Conservation (phyloP, 2,888 invertebrate genomes). For the Glaucopsyche alexis region DNA sequence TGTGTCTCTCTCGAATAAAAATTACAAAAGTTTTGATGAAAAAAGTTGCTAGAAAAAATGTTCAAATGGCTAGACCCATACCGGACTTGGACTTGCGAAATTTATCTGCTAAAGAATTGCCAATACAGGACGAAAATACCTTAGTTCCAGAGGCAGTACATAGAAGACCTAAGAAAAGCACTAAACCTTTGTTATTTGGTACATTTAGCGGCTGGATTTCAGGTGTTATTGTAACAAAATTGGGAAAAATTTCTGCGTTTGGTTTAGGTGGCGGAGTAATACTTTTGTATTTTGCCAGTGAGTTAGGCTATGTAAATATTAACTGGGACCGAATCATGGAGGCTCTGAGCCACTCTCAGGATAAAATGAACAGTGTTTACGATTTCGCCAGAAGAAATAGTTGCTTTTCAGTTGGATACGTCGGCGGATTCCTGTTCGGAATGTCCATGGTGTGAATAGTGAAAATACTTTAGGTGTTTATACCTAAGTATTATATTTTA, state of each 20-base stretch:
- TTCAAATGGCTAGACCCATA: slow-evolving; percentile 61
- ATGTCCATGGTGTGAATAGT: slow-evolving; percentile 80
- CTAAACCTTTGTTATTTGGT: slow-evolving; percentile 57
- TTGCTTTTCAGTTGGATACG: slow-evolving; percentile 87
- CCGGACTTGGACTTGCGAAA: slow-evolving; percentile 49
- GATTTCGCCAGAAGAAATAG: slow-evolving; percentile 83
- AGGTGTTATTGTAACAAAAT: slow-evolving; percentile 87
- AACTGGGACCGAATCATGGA: slow-evolving; percentile 92
- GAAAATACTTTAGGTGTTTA: slow-evolving; percentile 3
- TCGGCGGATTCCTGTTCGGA: slow-evolving; percentile 92
- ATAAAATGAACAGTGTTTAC: slow-evolving; percentile 85
- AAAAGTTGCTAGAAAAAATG: slow-evolving; percentile 42
- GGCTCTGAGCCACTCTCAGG: slow-evolving; percentile 86
- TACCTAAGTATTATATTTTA: not conserved
- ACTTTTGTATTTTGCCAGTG: slow-evolving; percentile 91
- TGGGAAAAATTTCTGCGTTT: slow-evolving; percentile 93
- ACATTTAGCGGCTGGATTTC: slow-evolving; percentile 81
- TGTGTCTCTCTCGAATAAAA: not conserved
- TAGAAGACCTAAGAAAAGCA: slow-evolving; percentile 50
- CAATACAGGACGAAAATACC: slow-evolving; percentile 44
- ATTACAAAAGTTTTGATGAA: not conserved
- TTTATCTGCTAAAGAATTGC: slow-evolving; percentile 45
- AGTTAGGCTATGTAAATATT: slow-evolving; percentile 91
- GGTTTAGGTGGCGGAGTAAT: slow-evolving; percentile 94
- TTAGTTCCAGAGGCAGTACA: slow-evolving; percentile 50